phyloP scores from a whole-genome alignment of 2,888 invertebrate genomes.

The Metopia argyrocephala region DNA sequence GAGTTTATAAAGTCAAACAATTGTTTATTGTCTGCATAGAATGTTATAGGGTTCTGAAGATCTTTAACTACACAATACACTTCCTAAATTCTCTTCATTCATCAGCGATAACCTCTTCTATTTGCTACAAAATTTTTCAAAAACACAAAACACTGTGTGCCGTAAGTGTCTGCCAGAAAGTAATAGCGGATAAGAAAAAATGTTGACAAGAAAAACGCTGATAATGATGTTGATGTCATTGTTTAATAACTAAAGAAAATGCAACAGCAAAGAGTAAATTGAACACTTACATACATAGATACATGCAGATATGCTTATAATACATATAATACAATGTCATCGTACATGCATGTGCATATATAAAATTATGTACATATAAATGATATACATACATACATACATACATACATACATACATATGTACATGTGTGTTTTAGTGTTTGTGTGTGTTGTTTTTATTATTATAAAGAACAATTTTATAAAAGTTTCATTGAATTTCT shows the following conservation, averaged over 20 bases:
- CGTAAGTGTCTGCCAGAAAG: too few species aligned
- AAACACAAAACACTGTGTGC: slow-evolving; percentile 27
- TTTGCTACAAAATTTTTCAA: too few species aligned
- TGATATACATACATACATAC: neutral
- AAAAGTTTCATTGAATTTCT: slow-evolving; percentile 59
- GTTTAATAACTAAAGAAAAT: slow-evolving; percentile 71
- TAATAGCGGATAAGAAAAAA: slow-evolving; percentile 64
- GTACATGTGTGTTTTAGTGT: neutral
- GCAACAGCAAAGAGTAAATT: slow-evolving; percentile 57
- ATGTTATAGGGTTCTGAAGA: too few species aligned
- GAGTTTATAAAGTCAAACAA: too few species aligned
- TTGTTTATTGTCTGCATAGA: too few species aligned
- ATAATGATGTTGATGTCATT: slow-evolving; percentile 77
- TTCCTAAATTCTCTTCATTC: too few species aligned
- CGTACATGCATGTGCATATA: slow-evolving; percentile 1
- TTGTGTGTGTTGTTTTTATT: neutral
- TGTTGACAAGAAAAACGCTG: slow-evolving; percentile 56
- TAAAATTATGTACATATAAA: neutral
- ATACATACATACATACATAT: neutral
- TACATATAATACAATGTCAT: neutral
- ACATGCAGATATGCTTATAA: neutral
- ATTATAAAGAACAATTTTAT: slow-evolving; percentile 27
- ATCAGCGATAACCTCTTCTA: too few species aligned
- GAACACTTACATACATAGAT: slow-evolving; percentile 3
- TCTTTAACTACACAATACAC: too few species aligned